Evolutionary conservation across 2,888 invertebrate genomes (phyloP), one percentile per base, ranked within the genome.

Genomic region (Gortyna flavago): DNA sequence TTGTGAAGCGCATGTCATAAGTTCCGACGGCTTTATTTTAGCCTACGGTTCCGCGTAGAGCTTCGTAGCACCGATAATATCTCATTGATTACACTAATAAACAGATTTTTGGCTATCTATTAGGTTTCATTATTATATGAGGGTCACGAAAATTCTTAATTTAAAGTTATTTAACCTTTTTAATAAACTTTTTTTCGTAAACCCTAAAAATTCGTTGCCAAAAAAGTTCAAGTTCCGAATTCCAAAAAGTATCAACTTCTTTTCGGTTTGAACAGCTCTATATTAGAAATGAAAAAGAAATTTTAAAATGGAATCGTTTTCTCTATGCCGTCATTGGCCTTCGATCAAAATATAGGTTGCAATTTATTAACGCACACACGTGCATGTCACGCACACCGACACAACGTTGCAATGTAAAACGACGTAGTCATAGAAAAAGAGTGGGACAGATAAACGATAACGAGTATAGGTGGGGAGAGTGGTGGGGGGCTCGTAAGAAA

Each of bases 331-430:
- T 94, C 93, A 95, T 95, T 96, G 95, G 95, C 95, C 95, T 95
- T 95, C 94, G 93, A 95, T 95, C 94, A 95, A 96, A 96, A 96
- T 96, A 95, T 96, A 95, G 95, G 95, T 95, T 96, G 95, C 94
- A 95, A 95, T 96, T 95, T 95, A 94, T 94, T 94, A 95, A 95
- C 95, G 89, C 95, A 94, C 93, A 95, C 95, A 93, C 86, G 88
- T 88, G 85, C 66, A 81, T 9, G 25, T 35, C 87, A 94, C 93
- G 92, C 95, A 95, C 93, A 94, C 94, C 84, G 80, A 81, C 81
- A 62, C 79, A 88, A 71, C 69, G 85, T 76, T 86, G 89, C 89
- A 86, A 89, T 88, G 89, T 90, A 88, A 91, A 92, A 90, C 89
- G 91, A 90, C 87, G 91, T 92, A 91, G 92, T 94, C 93, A 95